Evolutionary conservation across 2,797 vertebrate species (phyloP).

Genomic region (Hafferia zeledoni): DNA sequence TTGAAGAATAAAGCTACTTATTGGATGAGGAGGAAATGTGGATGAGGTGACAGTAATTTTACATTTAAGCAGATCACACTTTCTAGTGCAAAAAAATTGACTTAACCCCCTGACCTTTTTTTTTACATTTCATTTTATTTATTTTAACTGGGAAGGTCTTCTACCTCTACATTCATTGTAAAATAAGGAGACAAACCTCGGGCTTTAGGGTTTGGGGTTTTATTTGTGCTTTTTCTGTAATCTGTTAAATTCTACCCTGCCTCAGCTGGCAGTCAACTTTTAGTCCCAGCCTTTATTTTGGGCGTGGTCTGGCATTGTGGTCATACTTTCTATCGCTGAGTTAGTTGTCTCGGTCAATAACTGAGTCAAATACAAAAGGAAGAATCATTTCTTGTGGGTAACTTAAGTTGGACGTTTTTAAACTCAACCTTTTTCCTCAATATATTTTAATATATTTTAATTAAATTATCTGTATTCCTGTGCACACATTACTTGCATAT

Average conservation of each 20-base stretch:
- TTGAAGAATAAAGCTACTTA: not conserved
- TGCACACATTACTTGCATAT: not conserved
- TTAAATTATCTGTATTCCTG: not conserved
- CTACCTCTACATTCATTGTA: not conserved
- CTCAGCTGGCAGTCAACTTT: not conserved
- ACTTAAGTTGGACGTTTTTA: not conserved
- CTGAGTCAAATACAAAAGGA: not conserved
- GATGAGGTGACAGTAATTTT: not conserved
- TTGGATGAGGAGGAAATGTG: not conserved
- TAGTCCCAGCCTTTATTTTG: not conserved
- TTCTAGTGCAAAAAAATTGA: not conserved
- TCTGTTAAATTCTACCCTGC: not conserved
- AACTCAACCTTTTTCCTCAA: not conserved
- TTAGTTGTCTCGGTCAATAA: accelerated
- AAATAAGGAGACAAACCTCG: not conserved
- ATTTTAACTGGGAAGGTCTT: not conserved
- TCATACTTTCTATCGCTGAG: not conserved
- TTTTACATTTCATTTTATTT: too few relatives aligned
- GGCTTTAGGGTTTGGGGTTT: not conserved
- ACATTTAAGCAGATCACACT: not conserved
- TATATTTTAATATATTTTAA: not conserved
- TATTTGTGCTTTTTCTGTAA: not conserved
- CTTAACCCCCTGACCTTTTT: accelerated
- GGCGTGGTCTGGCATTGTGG: not conserved
- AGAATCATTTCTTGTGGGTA: not conserved